Conservation (phyloP, 2,888 invertebrate genomes). For the Taphrorychus bicolor region DNA sequence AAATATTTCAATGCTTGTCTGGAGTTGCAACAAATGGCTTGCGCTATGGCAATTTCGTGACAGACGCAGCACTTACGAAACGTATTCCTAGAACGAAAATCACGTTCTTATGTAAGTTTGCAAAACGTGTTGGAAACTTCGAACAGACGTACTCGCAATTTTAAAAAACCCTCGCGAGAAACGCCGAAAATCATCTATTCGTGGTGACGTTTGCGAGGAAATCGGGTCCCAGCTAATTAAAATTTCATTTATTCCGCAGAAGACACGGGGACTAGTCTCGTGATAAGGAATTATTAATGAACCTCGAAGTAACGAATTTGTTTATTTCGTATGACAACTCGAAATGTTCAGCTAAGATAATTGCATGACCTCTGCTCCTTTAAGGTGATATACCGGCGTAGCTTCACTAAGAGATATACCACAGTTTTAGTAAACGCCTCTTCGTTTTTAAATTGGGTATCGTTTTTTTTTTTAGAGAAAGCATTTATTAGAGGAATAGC, state of each 20-base stretch:
- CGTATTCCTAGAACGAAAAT: constrained; percentile 2
- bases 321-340: background rate
- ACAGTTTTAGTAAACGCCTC: too few species aligned
- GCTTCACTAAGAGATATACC: too few species aligned
- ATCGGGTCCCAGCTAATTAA: background rate
- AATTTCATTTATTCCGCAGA: background rate
- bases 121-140: constrained; percentile 1
- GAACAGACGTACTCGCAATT: background rate
- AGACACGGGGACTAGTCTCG: background rate
- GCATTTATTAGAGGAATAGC: too few species aligned
- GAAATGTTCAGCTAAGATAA: background rate
- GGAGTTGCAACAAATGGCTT: constrained; percentile 14
- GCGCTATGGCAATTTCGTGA: constrained; percentile 6
- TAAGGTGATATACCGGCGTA: background rate
- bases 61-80: constrained; percentile 2
- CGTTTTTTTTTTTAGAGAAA: too few species aligned
- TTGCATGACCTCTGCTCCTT: background rate
- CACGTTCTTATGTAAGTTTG: constrained; percentile 5
- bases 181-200: background rate
- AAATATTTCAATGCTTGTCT: constrained; percentile 26
- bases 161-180: background rate
- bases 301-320: background rate
- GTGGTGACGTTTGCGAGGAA: background rate
- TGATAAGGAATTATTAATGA: constrained; percentile 3
- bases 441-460: too few species aligned